A percentile compares a stretch with the other conserved stretches of the same genome.
These are phyloP conservation scores for Orchesella flavescens DNA, from an alignment of 2,888 invertebrate genomes.

Conservation along the genomic window DNA sequence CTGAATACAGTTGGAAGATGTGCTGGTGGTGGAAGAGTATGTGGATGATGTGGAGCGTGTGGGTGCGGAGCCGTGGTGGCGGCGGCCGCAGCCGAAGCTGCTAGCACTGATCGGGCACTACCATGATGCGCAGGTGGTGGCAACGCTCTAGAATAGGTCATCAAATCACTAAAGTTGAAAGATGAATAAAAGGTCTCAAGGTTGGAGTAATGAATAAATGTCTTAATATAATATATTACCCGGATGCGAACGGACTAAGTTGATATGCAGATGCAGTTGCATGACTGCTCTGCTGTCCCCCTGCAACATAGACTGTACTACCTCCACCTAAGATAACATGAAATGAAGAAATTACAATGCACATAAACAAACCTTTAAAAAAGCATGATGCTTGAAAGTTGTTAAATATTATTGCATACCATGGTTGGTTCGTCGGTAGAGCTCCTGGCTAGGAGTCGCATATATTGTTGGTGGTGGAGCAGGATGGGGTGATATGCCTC, in stretches of 20 bases:
- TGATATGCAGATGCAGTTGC: slow-evolving; percentile 74
- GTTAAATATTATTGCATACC: slow-evolving; percentile 62
- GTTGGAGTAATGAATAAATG: neutral
- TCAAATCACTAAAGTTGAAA: too few relatives aligned
- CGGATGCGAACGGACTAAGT: slow-evolving; percentile 75
- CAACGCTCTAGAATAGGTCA: slow-evolving; percentile 77
- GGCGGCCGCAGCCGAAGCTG: slow-evolving; percentile 73
- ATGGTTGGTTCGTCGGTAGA: slow-evolving; percentile 69
- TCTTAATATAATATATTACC: slow-evolving; percentile 58
- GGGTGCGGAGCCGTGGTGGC: slow-evolving; percentile 78
- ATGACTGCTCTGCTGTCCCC: slow-evolving; percentile 66
- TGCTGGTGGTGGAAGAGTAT: slow-evolving; percentile 79
- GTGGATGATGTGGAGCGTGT: slow-evolving; percentile 84
- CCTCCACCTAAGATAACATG: slow-evolving; percentile 63
- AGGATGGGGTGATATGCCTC: slow-evolving; percentile 69
- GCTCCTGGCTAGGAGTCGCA: slow-evolving; percentile 68
- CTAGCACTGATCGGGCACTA: slow-evolving; percentile 81
- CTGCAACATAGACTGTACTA: slow-evolving; percentile 70
- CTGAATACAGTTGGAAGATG: slow-evolving; percentile 77
- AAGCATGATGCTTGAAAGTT: neutral
- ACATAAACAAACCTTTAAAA: too few relatives aligned
- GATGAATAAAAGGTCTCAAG: too few relatives aligned
- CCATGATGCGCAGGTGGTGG: slow-evolving; percentile 90
- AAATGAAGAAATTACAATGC: neutral
- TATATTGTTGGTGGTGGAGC: slow-evolving; percentile 68